Evolutionary conservation across 2,797 vertebrate genomes (phyloP), one percentile per base, ranked within the genome.

Genomic region (Hydrocynus forskahlii): DNA sequence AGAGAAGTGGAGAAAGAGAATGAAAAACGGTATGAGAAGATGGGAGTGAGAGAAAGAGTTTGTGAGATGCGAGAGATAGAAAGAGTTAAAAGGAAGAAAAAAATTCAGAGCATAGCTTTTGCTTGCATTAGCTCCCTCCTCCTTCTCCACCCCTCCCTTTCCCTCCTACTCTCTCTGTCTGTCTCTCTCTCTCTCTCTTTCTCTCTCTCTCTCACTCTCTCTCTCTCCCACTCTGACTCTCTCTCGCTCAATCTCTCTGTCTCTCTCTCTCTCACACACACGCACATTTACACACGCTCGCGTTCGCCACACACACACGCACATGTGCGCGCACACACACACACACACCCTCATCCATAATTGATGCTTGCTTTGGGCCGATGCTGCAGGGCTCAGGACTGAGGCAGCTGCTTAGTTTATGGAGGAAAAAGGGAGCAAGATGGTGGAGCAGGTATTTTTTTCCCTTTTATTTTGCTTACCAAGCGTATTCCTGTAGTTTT

Each of bases 361-460:
- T 90, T 94, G 91, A 93, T 95, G 93, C 93, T 95, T 85, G 90
- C 91, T 91, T 86, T 89, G 93, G 94, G 95, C 95, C 95, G 93
- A 94, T 94, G 95, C 94, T 95, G 88, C 87, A 88, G 88, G 95
- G 91, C 89, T 93, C 93, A 93, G 93, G 89, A 93, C 92, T 91
- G 92, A 88, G 89, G 88, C 94, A 94, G 94, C 95, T 95, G 95
- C 95, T 91, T 90, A 92, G 90, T 95, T 92, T 94, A 94, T 94
- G 95, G 95, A 95, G 93, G 93, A 91, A 89, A 93, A 92, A 94
- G 93, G 90, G 89, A 93, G 89, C 93, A 92, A 92, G 69, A 96
- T 96, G 96, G 96, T 96, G 88, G 95, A 92, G 94, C 95, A 97
- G 96, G 96, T 97, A 95, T 92, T 92, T 86, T 75, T 75, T 90